Percentiles rank a stretch among this genome's conserved stretches.
Evolutionary conservation across 1,140 invertebrate genomes (phyloP).

Genomic region (Drosophila takahashii): DNA sequence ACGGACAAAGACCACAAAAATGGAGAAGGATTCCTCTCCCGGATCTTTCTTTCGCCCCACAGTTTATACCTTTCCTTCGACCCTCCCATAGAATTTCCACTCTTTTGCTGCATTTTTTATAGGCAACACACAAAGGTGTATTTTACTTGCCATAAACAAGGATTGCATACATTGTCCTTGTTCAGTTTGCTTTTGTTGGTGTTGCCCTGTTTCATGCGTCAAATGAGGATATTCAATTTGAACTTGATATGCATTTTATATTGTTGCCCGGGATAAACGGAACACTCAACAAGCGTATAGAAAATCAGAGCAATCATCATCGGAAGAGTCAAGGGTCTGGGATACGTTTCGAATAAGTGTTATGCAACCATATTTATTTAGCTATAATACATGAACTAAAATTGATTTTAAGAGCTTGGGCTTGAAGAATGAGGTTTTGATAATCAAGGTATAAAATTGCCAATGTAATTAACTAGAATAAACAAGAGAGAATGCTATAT

Average conservation of each 20-base stretch:
- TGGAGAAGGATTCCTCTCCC: constrained; percentile 3
- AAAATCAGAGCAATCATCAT: constrained; percentile 47
- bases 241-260: constrained; percentile 67
- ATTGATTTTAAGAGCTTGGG: neutral
- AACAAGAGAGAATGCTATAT: too few relatives aligned
- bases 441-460: too few relatives aligned
- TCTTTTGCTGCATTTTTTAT: constrained; percentile 53
- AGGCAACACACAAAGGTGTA: constrained; percentile 61
- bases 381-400: neutral
- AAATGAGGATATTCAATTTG: constrained; percentile 73
- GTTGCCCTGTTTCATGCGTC: constrained; percentile 41
- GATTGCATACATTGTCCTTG: constrained; percentile 64
- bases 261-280: constrained; percentile 19
- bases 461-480: neutral
- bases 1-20: constrained; percentile 17
- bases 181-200: constrained; percentile 20
- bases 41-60: constrained; percentile 18
- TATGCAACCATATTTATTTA: neutral
- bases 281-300: constrained; percentile 46
- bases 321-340: neutral
- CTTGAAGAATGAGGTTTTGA: neutral
- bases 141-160: constrained; percentile 57
- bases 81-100: constrained; percentile 9
- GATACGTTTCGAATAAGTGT: constrained; percentile 6
- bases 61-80: constrained; percentile 26